Evolutionary conservation across 1,140 invertebrate genomes (phyloP), one percentile per base, ranked within the genome.

Genomic region (Delia radicum): DNA sequence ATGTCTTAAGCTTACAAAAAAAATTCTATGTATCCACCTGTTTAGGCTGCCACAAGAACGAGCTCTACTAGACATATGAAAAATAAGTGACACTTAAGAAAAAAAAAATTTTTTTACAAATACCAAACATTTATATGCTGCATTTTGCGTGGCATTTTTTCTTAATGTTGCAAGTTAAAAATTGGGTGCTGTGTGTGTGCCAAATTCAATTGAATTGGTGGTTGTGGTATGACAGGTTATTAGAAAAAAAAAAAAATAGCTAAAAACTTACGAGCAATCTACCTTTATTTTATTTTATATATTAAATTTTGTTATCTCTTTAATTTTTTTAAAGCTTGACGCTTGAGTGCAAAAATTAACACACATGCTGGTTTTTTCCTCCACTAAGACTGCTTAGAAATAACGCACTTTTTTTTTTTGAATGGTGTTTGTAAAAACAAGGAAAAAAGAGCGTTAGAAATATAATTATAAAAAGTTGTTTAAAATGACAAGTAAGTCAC

Each of bases 381-480:
- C 33, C 13, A 13, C 3, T 37, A 37, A 10, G 33, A 13, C 33
- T 37, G 33, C n/a, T n/a, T n/a, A n/a, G 33, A 27, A 63, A 33
- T 37, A 37, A 69, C 65, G 65, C 65, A 69, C 65, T 69, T 69
- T 21, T 31, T 67, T 33, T 26, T 6, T 7, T 63, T 62, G 18
- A 2, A 3, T 24, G 24, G 62, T 3, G 62, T 63, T 21, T 33
- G 29, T 69, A 26, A n/a, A 8, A 69, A 69, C 65, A 24, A 69
- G 29, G 65, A 33, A 69, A 69, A 21, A 55, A 21, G n/a, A 69
- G 65, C 15, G 29, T 69, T 69, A 69, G 65, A 69, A 69, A 69
- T 21, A 21, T 69, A 69, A 69, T 69, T 69, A 69, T 69, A 69
- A 69, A 69, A 69, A 33, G 65, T 69, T 33, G 65, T 69, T 69